phyloP scores from a whole-genome alignment of 2,888 invertebrate species.

The Pseudolycoriella hygida region DNA sequence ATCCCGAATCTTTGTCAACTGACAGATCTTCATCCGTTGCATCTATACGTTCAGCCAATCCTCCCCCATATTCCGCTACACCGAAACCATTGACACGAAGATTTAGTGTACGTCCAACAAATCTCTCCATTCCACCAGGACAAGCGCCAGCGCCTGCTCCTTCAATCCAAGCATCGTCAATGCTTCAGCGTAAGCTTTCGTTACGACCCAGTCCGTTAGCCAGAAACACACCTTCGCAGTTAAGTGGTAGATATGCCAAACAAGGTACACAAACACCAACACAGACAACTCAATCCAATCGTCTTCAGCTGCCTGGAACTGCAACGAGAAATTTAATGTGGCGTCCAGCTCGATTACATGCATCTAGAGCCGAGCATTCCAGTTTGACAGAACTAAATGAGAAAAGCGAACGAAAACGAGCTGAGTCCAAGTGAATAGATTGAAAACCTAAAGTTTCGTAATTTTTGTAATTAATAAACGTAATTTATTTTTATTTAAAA shows the following conservation, averaged over 20 bases:
- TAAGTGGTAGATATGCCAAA: background rate
- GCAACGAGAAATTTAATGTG: conserved; percentile 14
- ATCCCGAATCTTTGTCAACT: background rate
- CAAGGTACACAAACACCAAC: background rate
- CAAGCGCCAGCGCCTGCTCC: conserved; percentile 17
- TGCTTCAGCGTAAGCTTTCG: conserved; percentile 24
- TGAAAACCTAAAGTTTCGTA: background rate
- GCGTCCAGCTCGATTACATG: conserved; percentile 27
- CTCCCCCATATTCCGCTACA: conserved; percentile 9
- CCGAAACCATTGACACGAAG: conserved; percentile 5
- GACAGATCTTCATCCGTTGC: background rate
- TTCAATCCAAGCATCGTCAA: conserved; percentile 14
- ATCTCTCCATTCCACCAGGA: conserved; percentile 25
- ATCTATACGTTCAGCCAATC: background rate
- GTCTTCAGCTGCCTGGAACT: background rate
- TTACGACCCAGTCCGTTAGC: conserved; percentile 26
- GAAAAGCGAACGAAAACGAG: background rate
- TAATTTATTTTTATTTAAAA: too few relatives aligned
- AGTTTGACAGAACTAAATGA: conserved; percentile 6
- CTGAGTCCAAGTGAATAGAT: background rate
- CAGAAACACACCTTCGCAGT: conserved; percentile 13
- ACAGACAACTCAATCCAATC: background rate
- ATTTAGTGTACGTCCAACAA: conserved; percentile 18
- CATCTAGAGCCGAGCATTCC: conserved; percentile 18
- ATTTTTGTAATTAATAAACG: too few relatives aligned